Percentiles rank a stretch among this genome's conserved stretches.
Evolutionary conservation across 2,888 invertebrate species (phyloP).

Genomic region (Baronia brevicornis): DNA sequence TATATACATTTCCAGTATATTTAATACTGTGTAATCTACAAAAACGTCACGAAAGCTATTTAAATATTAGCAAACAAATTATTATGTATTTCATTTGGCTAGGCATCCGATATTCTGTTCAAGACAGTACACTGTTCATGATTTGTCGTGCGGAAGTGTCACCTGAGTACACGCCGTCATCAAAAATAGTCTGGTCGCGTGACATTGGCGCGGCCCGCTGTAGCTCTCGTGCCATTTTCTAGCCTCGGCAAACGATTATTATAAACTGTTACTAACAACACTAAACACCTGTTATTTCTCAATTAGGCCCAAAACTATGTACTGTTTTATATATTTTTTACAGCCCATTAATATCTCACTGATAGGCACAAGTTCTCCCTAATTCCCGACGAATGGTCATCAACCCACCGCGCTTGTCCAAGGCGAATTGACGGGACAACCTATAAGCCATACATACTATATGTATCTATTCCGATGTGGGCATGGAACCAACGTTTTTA

Average conservation of each 20-base stretch:
- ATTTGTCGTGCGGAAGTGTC: neutral
- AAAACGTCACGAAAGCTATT: too few relatives aligned
- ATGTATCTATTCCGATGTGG: too few relatives aligned
- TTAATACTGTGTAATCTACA: too few relatives aligned
- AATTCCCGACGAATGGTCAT: too few relatives aligned
- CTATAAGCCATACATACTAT: too few relatives aligned
- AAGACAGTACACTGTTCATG: neutral
- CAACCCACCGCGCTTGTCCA: too few relatives aligned
- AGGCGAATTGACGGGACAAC: too few relatives aligned
- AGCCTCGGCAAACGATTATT: conserved; percentile 1
- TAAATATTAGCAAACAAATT: too few relatives aligned
- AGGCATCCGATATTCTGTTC: conserved; percentile 3
- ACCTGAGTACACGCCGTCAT: conserved; percentile 12
- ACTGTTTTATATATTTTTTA: neutral
- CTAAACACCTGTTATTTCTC: neutral
- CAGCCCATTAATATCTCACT: too few relatives aligned
- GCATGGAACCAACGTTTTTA: too few relatives aligned
- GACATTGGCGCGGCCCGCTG: conserved; percentile 40
- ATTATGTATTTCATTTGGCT: conserved; percentile 1
- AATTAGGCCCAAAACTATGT: neutral
- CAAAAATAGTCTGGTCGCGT: conserved; percentile 34
- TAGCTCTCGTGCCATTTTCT: conserved; percentile 1
- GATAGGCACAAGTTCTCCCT: too few relatives aligned
- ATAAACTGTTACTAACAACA: neutral
- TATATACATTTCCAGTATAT: too few relatives aligned